Base-by-base conservation (phyloP, 2,113 vertebrate species). In the Dolichotis patagonum region DNA sequence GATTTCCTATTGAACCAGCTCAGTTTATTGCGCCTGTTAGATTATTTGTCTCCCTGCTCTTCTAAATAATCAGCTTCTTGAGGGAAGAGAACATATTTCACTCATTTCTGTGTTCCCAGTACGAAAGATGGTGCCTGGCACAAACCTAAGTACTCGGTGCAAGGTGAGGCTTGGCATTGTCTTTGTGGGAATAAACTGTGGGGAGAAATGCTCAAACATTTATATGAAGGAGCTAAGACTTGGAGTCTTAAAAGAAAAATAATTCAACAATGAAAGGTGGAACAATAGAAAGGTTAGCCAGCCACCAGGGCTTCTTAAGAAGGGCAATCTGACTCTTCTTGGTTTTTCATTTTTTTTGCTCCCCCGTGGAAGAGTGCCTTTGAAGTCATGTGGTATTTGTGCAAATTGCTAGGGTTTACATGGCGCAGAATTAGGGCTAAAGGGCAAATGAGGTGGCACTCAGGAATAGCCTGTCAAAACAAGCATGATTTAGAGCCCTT, bases 361-460 rank as follows among this genome's bases (percentile, higher is more conserved):
- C 95, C 77, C 56, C 35, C 24, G 32, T 81, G 63, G 69, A 56
- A 86, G 32, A 86, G 78, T 30, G 60, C 54, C 73, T 91, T 71
- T 71, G 90, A 88, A 54, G 82, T 97, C 95, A 93, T 20, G 24
- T 95, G 92, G 38, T 81, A 41, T 94, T 96, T 96, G 75, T 97
- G 14, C 54, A 96, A 60, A 95, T n/a, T 26, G 60, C 85, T 83
- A 85, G 46, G 1, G 82, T 85, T 60, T 73, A 49, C 54, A 49
- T 30, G 60, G 46, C 90, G 75, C 67, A 93, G 49, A 80, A 88
- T 38, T 95, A 73, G 60, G 92, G 71, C 26, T 80, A 95, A 93
- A 95, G 87, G 91, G 52, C 94, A 94, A 54, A 75, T 58, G 90
- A 96, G 73, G 56, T 81, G 84, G 90, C 84, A 80, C 83, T 84